Base-by-base conservation (phyloP, 2,888 invertebrate genomes). In the Erebia aethiops region DNA sequence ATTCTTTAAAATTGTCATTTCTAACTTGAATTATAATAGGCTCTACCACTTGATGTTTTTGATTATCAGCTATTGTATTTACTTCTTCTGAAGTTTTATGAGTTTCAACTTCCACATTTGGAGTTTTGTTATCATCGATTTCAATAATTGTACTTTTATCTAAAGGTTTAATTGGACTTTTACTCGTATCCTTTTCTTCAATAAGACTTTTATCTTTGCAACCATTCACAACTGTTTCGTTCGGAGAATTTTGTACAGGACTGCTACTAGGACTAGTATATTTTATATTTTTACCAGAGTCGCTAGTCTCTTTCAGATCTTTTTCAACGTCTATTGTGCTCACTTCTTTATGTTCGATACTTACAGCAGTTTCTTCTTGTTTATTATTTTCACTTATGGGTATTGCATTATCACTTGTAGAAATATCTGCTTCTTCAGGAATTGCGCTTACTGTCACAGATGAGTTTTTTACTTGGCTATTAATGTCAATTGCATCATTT, bases 71-170 rank as follows among this genome's bases (percentile, higher is more conserved):
- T 18, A 68, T 70, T 16, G 26, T 62, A 26, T 73, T 75, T 49
- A 61, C 73, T n/a, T 64, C 63, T 70, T 75, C 69, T 56, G n/a
- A 14, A 35, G 5, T 21, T 52, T 65, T 49, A 35, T 1, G 26
- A 58, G 43, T 57, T 41, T 58, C 52, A 4, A 63, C 61, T 13
- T 62, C 43, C 43, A 62, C 52, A 61, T 62, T 52, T 54, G 56
- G 2, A 63, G 13, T 14, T 58, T 63, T 60, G n/a, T 66, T 26
- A 0, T 61, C 9, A 1, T 43, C 41, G n/a, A 41, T n/a, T 16
- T 60, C 60, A n/a, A 10, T 16, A 18, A 11, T 18, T 26, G n/a
- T 1, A 10, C n/a, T 41, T 41, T 58, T 18, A 41, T 41, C 10
- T 16, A 18, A 41, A 13, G 58, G 41, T 18, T 51, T 64, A 46